phyloP scores from a whole-genome alignment of 2,113 vertebrate species.

The Turdus rufiventris region DNA sequence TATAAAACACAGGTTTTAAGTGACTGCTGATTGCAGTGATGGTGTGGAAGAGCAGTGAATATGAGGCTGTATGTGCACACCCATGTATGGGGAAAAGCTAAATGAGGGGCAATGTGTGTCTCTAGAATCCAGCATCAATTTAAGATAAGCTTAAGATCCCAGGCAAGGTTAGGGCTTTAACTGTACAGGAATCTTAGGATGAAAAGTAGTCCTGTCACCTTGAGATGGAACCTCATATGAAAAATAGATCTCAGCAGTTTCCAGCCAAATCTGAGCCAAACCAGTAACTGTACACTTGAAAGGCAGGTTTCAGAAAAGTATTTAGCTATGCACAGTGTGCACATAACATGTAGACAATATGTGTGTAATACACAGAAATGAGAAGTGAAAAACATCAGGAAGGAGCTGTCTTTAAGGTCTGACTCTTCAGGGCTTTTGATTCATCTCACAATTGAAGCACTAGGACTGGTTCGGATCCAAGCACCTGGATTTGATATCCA shows the following conservation, averaged over 20 bases:
- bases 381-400: not conserved
- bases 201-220: not conserved
- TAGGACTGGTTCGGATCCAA: not conserved
- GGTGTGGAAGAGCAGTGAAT: not conserved
- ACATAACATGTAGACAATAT: not conserved
- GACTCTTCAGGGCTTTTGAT: not conserved
- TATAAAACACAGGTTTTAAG: not conserved
- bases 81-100: not conserved
- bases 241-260: not conserved
- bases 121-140: not conserved
- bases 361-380: accelerated
- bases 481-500: not conserved
- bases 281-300: not conserved
- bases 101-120: not conserved
- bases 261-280: not conserved
- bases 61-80: not conserved
- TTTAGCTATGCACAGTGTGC: not conserved
- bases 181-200: not conserved
- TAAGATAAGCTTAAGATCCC: not conserved
- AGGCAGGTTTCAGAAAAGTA: not conserved
- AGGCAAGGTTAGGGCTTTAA: not conserved
- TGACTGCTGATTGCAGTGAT: not conserved
- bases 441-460: not conserved
- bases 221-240: not conserved
- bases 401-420: not conserved